phyloP scores from a whole-genome alignment of 2,797 vertebrate species.

The Hipposideros larvatus region DNA sequence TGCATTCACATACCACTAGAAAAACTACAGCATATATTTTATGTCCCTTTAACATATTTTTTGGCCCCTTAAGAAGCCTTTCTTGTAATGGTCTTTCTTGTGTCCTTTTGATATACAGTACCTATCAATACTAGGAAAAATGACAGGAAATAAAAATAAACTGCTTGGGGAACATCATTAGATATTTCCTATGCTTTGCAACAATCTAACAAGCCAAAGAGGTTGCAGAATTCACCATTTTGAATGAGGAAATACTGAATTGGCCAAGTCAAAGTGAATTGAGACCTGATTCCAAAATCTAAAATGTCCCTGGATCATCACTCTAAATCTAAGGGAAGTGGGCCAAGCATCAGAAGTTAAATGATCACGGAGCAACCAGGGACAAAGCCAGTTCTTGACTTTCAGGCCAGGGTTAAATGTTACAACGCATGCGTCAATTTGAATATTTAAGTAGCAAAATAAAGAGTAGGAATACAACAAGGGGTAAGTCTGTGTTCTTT shows the following conservation, averaged over 20 bases:
- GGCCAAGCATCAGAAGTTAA: neutral
- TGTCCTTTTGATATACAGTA: neutral
- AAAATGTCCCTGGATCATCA: neutral
- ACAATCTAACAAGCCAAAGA: neutral
- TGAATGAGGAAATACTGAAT: neutral
- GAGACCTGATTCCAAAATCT: neutral
- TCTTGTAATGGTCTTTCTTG: neutral
- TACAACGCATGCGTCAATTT: neutral
- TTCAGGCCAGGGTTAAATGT: neutral
- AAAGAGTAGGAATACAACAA: neutral
- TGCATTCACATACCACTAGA: neutral
- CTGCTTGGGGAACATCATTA: too few species aligned
- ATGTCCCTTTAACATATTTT: neutral
- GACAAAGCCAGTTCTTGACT: neutral
- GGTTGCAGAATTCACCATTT: neutral
- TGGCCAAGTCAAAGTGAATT: neutral
- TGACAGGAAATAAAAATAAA: neutral
- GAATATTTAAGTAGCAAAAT: neutral
- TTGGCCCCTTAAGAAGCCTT: neutral
- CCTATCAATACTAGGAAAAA: neutral
- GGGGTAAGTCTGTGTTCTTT: neutral
- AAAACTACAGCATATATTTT: neutral
- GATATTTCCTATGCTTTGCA: neutral
- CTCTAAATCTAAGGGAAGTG: neutral
- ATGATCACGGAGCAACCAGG: neutral